Conservation (phyloP, 2,113 vertebrate species). For the Atrichornis clamosus region DNA sequence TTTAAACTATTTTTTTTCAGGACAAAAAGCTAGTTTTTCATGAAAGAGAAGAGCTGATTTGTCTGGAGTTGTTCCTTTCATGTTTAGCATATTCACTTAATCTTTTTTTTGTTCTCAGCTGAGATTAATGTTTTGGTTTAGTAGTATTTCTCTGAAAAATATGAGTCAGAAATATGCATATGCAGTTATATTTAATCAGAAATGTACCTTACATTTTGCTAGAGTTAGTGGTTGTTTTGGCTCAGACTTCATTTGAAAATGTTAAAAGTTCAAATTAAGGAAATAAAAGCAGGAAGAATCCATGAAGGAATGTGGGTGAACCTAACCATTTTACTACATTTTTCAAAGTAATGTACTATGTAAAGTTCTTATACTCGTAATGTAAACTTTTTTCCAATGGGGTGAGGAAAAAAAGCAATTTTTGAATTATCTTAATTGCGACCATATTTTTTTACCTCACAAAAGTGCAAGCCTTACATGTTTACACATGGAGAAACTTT, state of each 20-base stretch:
- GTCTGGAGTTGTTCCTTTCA: background rate
- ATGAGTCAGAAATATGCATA: background rate
- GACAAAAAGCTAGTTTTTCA: background rate
- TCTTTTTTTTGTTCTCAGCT: background rate
- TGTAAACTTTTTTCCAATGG: background rate
- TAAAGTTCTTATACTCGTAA: background rate
- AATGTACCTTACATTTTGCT: background rate
- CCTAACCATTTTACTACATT: background rate
- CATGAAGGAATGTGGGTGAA: background rate
- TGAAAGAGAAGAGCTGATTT: background rate
- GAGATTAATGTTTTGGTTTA: background rate
- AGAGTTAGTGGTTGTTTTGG: background rate
- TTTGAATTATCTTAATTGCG: background rate
- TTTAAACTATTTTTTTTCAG: background rate
- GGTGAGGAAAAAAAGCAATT: fast-evolving
- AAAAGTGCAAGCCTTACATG: background rate
- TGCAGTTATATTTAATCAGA: background rate
- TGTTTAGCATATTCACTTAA: background rate
- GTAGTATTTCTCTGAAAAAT: background rate
- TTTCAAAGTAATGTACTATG: background rate
- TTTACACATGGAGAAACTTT: background rate
- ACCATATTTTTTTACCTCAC: background rate
- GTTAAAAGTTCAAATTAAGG: background rate
- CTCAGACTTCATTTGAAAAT: background rate
- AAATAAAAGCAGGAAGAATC: background rate